Evolutionary conservation across 1,140 invertebrate genomes (phyloP).

Genomic region (Hycleus cichorii): DNA sequence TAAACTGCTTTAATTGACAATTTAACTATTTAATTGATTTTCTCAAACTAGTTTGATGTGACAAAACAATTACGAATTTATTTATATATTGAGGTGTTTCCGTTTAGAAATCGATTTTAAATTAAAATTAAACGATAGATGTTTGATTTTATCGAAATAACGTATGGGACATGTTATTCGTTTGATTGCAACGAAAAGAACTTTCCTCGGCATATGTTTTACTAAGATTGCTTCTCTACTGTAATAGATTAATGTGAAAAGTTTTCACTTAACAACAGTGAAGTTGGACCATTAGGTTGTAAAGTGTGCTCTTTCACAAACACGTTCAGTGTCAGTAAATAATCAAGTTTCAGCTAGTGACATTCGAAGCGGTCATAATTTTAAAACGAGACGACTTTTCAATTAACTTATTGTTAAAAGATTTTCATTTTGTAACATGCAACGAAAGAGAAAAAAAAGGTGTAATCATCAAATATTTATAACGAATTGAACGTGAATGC

Average conservation of each 20-base stretch:
- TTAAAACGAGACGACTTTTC: slow-evolving; percentile 8
- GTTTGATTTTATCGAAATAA: not conserved
- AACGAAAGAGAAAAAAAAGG: no score
- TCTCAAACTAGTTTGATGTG: slow-evolving; percentile 8
- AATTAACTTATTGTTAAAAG: slow-evolving; percentile 5
- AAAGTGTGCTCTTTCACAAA: slow-evolving; percentile 26
- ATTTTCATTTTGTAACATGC: no score
- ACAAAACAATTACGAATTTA: slow-evolving; percentile 5
- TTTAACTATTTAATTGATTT: slow-evolving; percentile 14
- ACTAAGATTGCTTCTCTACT: slow-evolving; percentile 16
- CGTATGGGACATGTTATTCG: slow-evolving; percentile 6
- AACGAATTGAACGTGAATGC: no score
- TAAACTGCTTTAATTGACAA: not conserved
- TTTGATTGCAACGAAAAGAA: slow-evolving; percentile 13
- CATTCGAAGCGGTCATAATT: slow-evolving; percentile 13
- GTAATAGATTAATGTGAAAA: slow-evolving; percentile 32
- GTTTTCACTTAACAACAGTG: slow-evolving; percentile 25
- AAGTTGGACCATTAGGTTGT: slow-evolving; percentile 29
- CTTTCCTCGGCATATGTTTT: slow-evolving; percentile 10
- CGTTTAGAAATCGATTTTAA: no score
- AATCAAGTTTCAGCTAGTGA: slow-evolving; percentile 14
- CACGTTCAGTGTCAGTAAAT: slow-evolving; percentile 16
- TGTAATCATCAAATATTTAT: no score
- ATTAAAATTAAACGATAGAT: no score
- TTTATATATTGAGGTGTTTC: no score